These are phyloP conservation scores for Aurelia sp. DNA, from an alignment of 30 jellyfish, hydroid and myxozoan genomes.

Conservation along the genomic window DNA sequence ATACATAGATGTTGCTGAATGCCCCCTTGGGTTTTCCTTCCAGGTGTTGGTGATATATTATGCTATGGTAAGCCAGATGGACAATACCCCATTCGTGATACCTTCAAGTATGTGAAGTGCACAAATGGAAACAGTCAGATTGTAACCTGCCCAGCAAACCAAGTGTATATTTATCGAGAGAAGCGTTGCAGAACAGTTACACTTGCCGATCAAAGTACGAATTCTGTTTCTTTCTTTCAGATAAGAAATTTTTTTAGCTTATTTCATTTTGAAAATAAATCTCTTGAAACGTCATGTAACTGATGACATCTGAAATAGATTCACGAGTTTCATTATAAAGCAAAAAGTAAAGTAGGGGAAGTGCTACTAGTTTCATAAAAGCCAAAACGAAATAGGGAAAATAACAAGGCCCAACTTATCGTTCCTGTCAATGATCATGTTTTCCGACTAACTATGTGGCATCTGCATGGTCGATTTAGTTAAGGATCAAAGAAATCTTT, in stretches of 20 bases:
- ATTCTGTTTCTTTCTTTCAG: no score
- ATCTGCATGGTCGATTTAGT: no score
- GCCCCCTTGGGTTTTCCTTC: no score
- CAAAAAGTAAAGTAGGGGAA: no score
- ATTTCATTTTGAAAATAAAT: not conserved
- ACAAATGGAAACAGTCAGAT: slow-evolving; percentile 35
- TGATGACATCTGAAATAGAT: not conserved
- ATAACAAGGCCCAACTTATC: no score
- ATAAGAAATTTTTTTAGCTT: not conserved
- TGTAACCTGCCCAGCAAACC: slow-evolving; percentile 45
- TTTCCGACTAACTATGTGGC: no score
- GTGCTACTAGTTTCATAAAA: no score
- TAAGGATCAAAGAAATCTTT: no score
- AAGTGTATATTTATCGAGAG: slow-evolving; percentile 47
- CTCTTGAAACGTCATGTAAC: not conserved
- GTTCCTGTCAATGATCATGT: no score
- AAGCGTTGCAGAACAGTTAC: slow-evolving; percentile 43
- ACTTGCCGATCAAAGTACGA: slow-evolving; percentile 29
- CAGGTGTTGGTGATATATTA: slow-evolving; percentile 9
- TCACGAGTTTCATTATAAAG: not conserved
- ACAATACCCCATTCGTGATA: slow-evolving; percentile 63
- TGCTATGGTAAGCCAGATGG: slow-evolving; percentile 78
- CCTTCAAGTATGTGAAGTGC: slow-evolving; percentile 61
- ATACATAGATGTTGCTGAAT: slow-evolving; percentile 40
- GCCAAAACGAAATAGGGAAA: no score